Evolutionary conservation across 2,797 vertebrate genomes (phyloP).

Genomic region (Otus scops): DNA sequence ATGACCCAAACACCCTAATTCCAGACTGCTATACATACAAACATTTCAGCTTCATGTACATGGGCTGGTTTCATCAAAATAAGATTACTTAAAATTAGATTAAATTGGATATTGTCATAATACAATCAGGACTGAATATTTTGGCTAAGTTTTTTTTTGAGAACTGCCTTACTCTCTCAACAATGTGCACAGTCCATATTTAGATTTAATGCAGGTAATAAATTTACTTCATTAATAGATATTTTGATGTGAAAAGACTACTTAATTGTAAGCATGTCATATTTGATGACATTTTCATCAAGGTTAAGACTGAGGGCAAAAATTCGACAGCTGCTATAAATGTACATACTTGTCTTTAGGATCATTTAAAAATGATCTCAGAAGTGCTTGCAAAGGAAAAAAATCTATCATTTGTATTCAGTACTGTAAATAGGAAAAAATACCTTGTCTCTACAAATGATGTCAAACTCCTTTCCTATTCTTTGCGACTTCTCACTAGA

Average conservation of each 20-base stretch:
- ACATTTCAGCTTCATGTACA: neutral
- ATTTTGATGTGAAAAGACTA: neutral
- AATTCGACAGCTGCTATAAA: neutral
- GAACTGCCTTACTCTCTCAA: neutral
- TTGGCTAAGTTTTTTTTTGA: neutral
- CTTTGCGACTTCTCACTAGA: neutral
- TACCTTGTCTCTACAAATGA: neutral
- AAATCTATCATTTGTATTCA: neutral
- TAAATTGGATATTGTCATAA: neutral
- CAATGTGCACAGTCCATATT: neutral
- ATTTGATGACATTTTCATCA: constrained; percentile 32
- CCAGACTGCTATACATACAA: neutral
- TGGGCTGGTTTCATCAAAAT: neutral
- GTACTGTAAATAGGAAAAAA: neutral
- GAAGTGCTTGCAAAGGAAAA: neutral
- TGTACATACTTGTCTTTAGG: neutral
- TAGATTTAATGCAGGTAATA: constrained; percentile 1
- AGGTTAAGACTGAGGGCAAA: neutral
- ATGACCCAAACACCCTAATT: neutral
- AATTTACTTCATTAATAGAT: neutral
- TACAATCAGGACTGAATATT: neutral
- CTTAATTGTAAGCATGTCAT: neutral
- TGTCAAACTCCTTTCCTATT: neutral
- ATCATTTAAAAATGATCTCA: neutral
- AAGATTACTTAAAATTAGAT: neutral